These are phyloP conservation scores for Volucella inflata DNA, from an alignment of 2,888 invertebrate species.

Conservation along the genomic window DNA sequence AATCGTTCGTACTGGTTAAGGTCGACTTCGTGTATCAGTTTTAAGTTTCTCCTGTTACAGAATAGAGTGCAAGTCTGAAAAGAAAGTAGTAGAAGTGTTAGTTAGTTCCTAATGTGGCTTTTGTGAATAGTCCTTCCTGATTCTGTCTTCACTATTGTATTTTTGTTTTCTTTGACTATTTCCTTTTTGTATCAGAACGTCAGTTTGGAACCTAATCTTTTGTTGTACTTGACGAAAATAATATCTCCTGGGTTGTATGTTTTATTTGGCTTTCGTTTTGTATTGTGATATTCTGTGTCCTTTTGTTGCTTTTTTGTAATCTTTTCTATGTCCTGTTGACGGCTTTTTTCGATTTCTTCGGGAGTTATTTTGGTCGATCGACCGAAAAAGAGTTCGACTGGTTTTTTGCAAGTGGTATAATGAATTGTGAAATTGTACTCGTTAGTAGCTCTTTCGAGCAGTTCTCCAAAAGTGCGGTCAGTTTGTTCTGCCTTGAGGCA, in stretches of 20 bases:
- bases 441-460: conserved; percentile 9
- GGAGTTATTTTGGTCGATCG: neutral
- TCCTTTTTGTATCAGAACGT: conserved; percentile 37
- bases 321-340: conserved; percentile 12
- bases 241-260: conserved; percentile 19
- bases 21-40: conserved; percentile 63
- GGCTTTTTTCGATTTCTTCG: conserved; percentile 4
- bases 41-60: conserved; percentile 28
- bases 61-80: conserved; percentile 24
- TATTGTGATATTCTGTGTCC: conserved; percentile 19
- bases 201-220: conserved; percentile 55
- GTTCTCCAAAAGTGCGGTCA: conserved; percentile 8
- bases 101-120: conserved; percentile 61
- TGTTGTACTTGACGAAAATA: conserved; percentile 45
- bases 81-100: neutral
- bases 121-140: conserved; percentile 45
- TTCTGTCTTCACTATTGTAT: conserved; percentile 40
- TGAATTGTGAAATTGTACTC: conserved; percentile 14
- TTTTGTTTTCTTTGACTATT: conserved; percentile 52
- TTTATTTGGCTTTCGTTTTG: conserved; percentile 21
- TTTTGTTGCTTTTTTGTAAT: conserved; percentile 25
- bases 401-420: neutral
- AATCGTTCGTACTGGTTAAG: conserved; percentile 39
- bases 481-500: conserved; percentile 12
- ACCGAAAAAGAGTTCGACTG: no score